Evolutionary conservation across 2,888 invertebrate genomes (phyloP).

Genomic region (Yponomeuta cagnagella): DNA sequence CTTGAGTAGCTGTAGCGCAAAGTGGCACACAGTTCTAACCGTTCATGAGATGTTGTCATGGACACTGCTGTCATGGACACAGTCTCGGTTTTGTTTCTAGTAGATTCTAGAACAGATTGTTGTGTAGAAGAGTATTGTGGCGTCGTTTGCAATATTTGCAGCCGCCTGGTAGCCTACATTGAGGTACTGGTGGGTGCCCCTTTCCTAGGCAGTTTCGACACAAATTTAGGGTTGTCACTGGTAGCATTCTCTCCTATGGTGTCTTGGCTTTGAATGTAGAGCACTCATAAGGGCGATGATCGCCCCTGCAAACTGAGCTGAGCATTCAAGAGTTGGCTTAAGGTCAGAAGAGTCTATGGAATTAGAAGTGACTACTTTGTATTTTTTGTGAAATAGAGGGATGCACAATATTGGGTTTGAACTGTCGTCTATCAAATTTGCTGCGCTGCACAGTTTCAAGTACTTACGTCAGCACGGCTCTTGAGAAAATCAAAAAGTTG

Average conservation of each 20-base stretch:
- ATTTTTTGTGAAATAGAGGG: background rate
- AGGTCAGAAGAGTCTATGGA: background rate
- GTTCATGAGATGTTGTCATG: no score
- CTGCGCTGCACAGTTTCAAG: slow-evolving; percentile 10
- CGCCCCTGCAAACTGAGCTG: background rate
- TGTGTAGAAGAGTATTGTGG: slow-evolving; percentile 7
- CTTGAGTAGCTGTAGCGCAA: no score
- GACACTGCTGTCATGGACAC: background rate
- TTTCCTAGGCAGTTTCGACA: no score
- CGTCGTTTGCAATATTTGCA: background rate
- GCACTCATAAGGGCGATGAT: slow-evolving; percentile 5
- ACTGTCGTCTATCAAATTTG: background rate
- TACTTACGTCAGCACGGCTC: slow-evolving; percentile 11
- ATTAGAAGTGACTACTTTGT: background rate
- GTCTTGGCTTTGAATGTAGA: slow-evolving; percentile 3
- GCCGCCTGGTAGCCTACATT: slow-evolving; percentile 5
- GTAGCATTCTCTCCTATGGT: background rate
- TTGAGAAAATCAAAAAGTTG: background rate
- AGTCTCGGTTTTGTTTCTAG: background rate
- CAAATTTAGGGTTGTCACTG: background rate
- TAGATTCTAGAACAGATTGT: background rate
- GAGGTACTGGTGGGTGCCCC: background rate
- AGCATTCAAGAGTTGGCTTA: background rate
- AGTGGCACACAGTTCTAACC: no score
- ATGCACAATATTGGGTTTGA: background rate